Evolutionary conservation across 1,140 invertebrate genomes (phyloP).

Genomic region (Heliconius eleuchia): DNA sequence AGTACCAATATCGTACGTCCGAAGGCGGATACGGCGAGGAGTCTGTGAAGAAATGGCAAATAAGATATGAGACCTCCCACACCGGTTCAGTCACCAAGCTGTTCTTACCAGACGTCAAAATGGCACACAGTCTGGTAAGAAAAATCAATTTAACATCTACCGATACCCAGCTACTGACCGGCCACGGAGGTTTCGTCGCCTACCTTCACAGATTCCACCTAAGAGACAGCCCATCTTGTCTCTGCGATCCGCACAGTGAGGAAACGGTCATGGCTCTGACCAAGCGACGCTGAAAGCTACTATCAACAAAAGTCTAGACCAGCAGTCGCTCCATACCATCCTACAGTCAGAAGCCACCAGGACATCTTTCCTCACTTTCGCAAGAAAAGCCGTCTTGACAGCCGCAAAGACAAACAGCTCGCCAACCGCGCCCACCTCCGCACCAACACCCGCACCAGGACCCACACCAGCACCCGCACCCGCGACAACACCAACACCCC

Average conservation of each 20-base stretch:
- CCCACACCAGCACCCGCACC: background rate
- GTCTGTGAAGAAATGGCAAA: slow-evolving; percentile 35
- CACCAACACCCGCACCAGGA: background rate
- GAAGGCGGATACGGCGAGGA: slow-evolving; percentile 40
- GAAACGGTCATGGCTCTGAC: slow-evolving; percentile 15
- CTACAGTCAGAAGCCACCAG: background rate
- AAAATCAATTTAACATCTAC: slow-evolving; percentile 22
- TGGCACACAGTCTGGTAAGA: slow-evolving; percentile 20
- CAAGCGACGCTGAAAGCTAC: background rate
- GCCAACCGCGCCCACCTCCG: too few relatives aligned
- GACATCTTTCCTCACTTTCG: background rate
- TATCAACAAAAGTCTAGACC: background rate
- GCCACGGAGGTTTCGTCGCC: slow-evolving; percentile 36
- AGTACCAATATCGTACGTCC: slow-evolving; percentile 41
- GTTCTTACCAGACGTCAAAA: too few relatives aligned
- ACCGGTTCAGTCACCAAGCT: background rate
- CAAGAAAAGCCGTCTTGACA: too few relatives aligned
- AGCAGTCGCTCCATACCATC: background rate
- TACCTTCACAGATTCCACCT: slow-evolving; percentile 43
- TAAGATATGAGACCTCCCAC: slow-evolving; percentile 20
- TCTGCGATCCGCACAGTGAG: slow-evolving; percentile 20
- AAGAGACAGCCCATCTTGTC: slow-evolving; percentile 26
- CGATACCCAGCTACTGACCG: slow-evolving; percentile 34
- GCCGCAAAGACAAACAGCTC: too few relatives aligned
- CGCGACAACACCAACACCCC: too few relatives aligned